Evolutionary conservation across 1,140 invertebrate species (phyloP).

Genomic region (Nasonia giraulti): DNA sequence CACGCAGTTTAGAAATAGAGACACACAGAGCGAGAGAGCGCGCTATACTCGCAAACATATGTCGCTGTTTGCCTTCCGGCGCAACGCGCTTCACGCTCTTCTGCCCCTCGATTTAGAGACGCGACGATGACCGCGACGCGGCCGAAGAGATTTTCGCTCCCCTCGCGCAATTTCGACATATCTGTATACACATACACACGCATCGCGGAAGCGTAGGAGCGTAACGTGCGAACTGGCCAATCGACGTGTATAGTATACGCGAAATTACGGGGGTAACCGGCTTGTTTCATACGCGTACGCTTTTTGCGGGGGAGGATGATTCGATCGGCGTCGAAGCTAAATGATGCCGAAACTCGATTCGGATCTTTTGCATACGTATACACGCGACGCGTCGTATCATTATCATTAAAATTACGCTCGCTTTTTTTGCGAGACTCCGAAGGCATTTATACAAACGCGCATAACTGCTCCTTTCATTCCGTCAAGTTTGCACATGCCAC

Average conservation of each 20-base stretch:
- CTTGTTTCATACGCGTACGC: too few relatives aligned
- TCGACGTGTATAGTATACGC: background rate
- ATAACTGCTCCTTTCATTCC: background rate
- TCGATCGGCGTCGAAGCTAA: too few relatives aligned
- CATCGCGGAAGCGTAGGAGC: background rate
- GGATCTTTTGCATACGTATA: too few relatives aligned
- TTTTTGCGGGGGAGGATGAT: too few relatives aligned
- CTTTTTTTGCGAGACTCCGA: too few relatives aligned
- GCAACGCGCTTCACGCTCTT: constrained; percentile 68
- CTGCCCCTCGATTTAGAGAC: constrained; percentile 53
- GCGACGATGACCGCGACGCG: background rate
- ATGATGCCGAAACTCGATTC: too few relatives aligned
- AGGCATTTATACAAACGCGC: too few relatives aligned
- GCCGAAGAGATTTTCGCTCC: background rate
- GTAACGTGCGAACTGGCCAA: constrained; percentile 43
- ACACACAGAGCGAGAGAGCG: background rate
- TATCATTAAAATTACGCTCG: too few relatives aligned
- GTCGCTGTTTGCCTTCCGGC: constrained; percentile 70
- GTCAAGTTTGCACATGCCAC: background rate
- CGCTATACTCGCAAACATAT: constrained; percentile 62
- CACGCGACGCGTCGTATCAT: too few relatives aligned
- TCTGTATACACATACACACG: background rate
- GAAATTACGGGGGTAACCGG: too few relatives aligned
- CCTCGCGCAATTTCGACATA: too few relatives aligned
- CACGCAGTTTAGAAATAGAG: constrained; percentile 10